Percentiles rank a stretch among this genome's conserved stretches.
These are phyloP conservation scores for Neoaliturus tenellus DNA, from an alignment of 2,888 invertebrate genomes.

Conservation along the genomic window DNA sequence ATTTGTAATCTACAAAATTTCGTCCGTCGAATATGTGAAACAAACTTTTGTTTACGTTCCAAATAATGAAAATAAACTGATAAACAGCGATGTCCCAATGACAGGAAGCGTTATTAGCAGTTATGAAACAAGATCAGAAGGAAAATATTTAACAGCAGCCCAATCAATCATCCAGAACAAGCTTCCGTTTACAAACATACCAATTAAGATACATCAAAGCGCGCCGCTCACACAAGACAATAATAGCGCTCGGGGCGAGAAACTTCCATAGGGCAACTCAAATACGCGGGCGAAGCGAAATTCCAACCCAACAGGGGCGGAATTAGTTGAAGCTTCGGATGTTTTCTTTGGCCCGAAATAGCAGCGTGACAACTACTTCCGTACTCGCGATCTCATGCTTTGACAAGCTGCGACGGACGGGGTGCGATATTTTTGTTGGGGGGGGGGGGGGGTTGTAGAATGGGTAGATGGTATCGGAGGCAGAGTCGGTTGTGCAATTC, in stretches of 20 bases:
- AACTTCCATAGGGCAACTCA: neutral
- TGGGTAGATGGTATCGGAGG: neutral
- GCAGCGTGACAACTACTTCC: conserved; percentile 44
- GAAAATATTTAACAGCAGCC: neutral
- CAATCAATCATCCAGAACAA: neutral
- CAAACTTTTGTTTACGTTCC: too few species aligned
- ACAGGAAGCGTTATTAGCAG: too few species aligned
- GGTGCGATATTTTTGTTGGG: neutral
- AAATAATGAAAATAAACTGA: too few species aligned
- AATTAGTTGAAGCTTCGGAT: neutral
- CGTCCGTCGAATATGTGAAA: too few species aligned
- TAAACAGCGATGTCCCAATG: too few species aligned
- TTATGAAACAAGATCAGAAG: neutral
- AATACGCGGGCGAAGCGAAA: neutral
- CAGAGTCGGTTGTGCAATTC: neutral
- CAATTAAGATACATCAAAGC: conserved; percentile 22
- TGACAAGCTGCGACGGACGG: neutral
- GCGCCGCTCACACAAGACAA: neutral
- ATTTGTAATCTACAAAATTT: too few species aligned
- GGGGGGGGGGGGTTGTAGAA: neutral
- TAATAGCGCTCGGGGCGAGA: neutral
- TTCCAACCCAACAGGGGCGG: conserved; percentile 1
- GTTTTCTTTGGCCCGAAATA: conserved; percentile 43
- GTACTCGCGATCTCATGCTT: conserved; percentile 25
- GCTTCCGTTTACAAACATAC: conserved; percentile 27